A percentile compares a stretch with the other conserved stretches of the same genome.
phyloP scores from a whole-genome alignment of 2,113 vertebrate genomes.

The Antechinus flavipes region DNA sequence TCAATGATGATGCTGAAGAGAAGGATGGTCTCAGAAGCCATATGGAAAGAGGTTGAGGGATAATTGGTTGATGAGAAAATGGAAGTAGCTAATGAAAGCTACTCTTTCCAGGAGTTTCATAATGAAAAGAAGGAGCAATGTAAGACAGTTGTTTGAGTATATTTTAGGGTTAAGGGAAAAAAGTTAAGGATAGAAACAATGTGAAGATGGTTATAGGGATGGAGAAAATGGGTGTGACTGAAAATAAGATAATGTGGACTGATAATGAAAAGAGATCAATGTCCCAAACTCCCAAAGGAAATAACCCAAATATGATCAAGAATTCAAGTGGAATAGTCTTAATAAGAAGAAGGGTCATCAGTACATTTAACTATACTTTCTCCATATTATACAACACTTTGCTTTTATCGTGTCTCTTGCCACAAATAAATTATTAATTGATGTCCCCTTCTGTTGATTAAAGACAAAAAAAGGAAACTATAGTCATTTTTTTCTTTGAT shows the following conservation, averaged over 20 bases:
- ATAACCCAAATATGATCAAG: background rate
- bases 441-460: slow-evolving; percentile 12
- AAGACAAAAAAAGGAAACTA: background rate
- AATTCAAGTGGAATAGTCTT: background rate
- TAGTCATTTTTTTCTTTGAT: slow-evolving; percentile 25
- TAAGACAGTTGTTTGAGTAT: background rate
- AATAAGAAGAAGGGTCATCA: background rate
- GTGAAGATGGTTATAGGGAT: background rate
- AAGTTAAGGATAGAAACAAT: background rate
- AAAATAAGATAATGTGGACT: background rate
- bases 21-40: background rate
- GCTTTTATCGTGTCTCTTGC: background rate
- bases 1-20: background rate
- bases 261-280: background rate
- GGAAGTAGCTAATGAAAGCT: background rate
- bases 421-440: slow-evolving; percentile 29
- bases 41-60: background rate
- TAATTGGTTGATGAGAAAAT: background rate
- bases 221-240: background rate
- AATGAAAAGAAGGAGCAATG: background rate
- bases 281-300: background rate
- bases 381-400: background rate
- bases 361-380: slow-evolving; percentile 16
- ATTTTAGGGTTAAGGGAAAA: background rate
- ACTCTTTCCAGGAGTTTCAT: background rate